Conservation (phyloP, 37 sponge, comb jelly and placozoan species). For the Halichondria panicea region DNA sequence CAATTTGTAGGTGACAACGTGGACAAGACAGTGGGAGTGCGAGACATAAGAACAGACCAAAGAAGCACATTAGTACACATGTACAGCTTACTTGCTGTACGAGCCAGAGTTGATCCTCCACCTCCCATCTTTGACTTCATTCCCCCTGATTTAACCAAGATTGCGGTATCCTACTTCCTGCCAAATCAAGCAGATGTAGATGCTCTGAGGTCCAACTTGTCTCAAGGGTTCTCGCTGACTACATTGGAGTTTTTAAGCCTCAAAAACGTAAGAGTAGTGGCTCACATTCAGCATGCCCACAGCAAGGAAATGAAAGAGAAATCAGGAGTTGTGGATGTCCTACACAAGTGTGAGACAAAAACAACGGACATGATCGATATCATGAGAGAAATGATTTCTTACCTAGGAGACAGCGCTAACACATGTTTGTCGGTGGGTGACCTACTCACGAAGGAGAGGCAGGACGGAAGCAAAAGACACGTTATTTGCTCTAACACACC, state of each 20-base stretch:
- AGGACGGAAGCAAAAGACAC: conserved; percentile 20
- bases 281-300: conserved; percentile 27
- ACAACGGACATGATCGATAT: conserved; percentile 43
- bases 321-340: conserved; percentile 37
- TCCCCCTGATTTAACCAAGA: background rate
- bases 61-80: background rate
- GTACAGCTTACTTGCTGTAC: background rate
- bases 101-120: background rate
- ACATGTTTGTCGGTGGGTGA: conserved; percentile 29
- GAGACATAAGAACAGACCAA: conserved; percentile 6
- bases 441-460: conserved; percentile 37
- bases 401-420: background rate
- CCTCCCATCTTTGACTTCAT: background rate
- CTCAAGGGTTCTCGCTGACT: conserved; percentile 10
- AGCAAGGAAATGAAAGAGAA: conserved; percentile 14
- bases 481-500: conserved; percentile 21
- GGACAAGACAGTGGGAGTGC: conserved; percentile 8
- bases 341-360: conserved; percentile 22
- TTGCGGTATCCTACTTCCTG: background rate
- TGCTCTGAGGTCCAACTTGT: background rate
- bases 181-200: background rate
- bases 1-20: conserved; percentile 6
- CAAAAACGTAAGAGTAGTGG: background rate
- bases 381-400: conserved; percentile 24
- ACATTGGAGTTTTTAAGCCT: background rate